Percentiles rank a stretch among this genome's conserved stretches.
Evolutionary conservation across 2,888 invertebrate genomes (phyloP).

Genomic region (Dichetophora obliterata): DNA sequence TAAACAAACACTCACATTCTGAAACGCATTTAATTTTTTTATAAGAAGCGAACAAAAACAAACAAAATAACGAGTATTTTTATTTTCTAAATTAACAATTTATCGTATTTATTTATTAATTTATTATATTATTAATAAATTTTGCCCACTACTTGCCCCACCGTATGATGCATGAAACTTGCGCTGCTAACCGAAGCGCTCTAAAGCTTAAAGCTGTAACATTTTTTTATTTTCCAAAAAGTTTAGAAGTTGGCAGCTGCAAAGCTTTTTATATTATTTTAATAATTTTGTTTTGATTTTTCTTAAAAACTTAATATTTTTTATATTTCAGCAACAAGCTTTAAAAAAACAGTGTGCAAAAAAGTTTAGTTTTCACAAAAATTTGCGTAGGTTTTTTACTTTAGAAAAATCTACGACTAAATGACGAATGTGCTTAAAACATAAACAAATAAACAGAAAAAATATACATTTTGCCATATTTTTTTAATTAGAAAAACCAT

Average conservation of each 20-base stretch:
- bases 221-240: conserved; percentile 35
- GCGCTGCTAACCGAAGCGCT: conserved; percentile 37
- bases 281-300: conserved; percentile 42
- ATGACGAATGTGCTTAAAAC: conserved; percentile 57
- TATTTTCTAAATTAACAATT: conserved; percentile 47
- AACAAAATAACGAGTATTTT: conserved; percentile 39
- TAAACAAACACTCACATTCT: conserved; percentile 10
- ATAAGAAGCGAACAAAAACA: conserved; percentile 1
- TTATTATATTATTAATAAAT: conserved; percentile 34
- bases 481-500: conserved; percentile 51
- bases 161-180: conserved; percentile 52
- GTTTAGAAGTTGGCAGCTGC: conserved; percentile 5
- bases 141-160: conserved; percentile 65
- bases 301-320: not conserved
- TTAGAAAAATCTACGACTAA: conserved; percentile 66
- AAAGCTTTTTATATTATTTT: conserved; percentile 35
- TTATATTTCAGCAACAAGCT: conserved; percentile 28
- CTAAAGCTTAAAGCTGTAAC: conserved; percentile 30
- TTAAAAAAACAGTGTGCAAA: conserved; percentile 30
- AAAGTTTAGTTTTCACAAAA: conserved; percentile 45
- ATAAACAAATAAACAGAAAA: conserved; percentile 40
- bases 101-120: conserved; percentile 32
- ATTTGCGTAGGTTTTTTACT: conserved; percentile 66
- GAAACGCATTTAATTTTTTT: not conserved
- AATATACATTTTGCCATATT: conserved; percentile 50